These are phyloP conservation scores for Siniperca chuatsi DNA, from an alignment of 2,113 vertebrate species.

Conservation along the genomic window DNA sequence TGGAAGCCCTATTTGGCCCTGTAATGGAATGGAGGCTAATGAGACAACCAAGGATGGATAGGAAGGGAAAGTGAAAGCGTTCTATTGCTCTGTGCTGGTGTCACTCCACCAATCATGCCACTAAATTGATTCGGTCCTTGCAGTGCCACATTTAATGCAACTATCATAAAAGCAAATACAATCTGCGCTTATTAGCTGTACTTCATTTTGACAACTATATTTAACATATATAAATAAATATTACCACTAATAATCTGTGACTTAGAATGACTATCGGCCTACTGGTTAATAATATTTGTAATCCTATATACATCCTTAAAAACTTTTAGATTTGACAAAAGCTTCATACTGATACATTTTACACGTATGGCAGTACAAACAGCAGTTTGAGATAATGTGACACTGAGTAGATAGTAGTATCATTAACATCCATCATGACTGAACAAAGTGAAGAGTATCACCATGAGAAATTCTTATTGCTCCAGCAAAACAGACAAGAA, in stretches of 20 bases:
- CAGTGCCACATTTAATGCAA: slow-evolving; percentile 44
- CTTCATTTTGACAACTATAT: slow-evolving; percentile 39
- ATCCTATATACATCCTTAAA: not conserved
- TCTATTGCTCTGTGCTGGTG: slow-evolving; percentile 52
- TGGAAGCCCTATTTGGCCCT: slow-evolving; percentile 63
- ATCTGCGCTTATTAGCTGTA: slow-evolving; percentile 16
- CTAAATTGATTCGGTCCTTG: slow-evolving; percentile 54
- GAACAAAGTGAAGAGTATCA: not conserved
- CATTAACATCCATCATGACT: not conserved
- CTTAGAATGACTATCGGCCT: not conserved
- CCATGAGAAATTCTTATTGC: not conserved
- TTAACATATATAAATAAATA: slow-evolving; percentile 41
- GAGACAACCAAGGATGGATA: slow-evolving; percentile 67
- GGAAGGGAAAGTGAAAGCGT: slow-evolving; percentile 40
- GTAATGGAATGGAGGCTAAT: slow-evolving; percentile 72
- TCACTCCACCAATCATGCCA: slow-evolving; percentile 61
- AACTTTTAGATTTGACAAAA: not conserved
- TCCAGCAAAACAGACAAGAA: not conserved
- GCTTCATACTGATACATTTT: not conserved
- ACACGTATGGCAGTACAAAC: not conserved
- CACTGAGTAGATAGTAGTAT: not conserved
- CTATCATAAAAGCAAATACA: slow-evolving; percentile 36
- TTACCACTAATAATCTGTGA: slow-evolving; percentile 34
- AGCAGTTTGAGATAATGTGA: not conserved
- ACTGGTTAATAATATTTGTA: not conserved